These are phyloP conservation scores for Pseudomyrmex concolor DNA, from an alignment of 1,140 invertebrate genomes.

Conservation along the genomic window DNA sequence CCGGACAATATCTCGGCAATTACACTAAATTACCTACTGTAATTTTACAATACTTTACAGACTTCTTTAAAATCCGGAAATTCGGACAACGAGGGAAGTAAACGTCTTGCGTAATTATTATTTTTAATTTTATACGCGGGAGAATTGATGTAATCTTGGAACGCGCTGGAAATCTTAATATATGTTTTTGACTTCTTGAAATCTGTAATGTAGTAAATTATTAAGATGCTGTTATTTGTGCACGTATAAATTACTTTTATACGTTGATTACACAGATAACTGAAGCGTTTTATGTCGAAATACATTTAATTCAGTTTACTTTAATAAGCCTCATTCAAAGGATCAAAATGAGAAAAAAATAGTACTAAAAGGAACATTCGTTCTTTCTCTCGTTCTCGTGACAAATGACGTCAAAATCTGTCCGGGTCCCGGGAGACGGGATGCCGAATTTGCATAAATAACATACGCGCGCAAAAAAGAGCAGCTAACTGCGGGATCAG, in stretches of 20 bases:
- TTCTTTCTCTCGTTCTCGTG: conserved; percentile 33
- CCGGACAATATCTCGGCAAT: neutral
- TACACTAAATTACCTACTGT: conserved; percentile 3
- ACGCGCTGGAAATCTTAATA: too few species aligned
- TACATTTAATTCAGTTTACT: too few species aligned
- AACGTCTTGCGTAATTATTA: conserved; percentile 5
- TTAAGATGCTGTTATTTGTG: too few species aligned
- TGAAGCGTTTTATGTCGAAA: too few species aligned
- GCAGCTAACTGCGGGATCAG: neutral
- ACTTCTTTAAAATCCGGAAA: conserved; percentile 11
- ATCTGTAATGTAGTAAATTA: too few species aligned
- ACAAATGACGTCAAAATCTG: conserved; percentile 47
- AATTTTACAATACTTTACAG: neutral
- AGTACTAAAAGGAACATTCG: conserved; percentile 19
- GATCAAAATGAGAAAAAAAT: conserved; percentile 32
- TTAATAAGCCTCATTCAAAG: neutral
- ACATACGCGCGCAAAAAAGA: conserved; percentile 24
- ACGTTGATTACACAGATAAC: too few species aligned
- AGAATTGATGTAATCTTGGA: too few species aligned
- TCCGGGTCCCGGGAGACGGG: neutral
- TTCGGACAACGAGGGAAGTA: neutral
- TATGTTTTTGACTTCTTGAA: too few species aligned
- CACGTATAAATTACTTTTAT: too few species aligned
- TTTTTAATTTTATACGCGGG: neutral
- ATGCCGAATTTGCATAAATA: conserved; percentile 32